These are phyloP conservation scores for Lamellibrachia columna DNA, from an alignment of 2,888 invertebrate species.

Conservation along the genomic window DNA sequence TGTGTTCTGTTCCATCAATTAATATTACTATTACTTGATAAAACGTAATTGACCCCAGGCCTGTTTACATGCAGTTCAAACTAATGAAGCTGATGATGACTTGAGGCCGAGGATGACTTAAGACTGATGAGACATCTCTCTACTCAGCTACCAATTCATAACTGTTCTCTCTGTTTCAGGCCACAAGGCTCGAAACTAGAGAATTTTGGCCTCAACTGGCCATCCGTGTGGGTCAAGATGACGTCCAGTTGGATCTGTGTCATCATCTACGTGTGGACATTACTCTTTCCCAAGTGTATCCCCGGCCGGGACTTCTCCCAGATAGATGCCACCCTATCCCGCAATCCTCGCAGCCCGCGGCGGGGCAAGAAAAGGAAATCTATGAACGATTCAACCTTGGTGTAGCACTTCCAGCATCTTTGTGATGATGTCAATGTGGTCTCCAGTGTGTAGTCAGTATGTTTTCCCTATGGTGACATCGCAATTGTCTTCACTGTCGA, in stretches of 20 bases:
- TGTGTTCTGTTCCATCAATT: too few species aligned
- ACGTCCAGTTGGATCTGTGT: slow-evolving; percentile 67
- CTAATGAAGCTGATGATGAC: too few species aligned
- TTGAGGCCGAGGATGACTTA: too few species aligned
- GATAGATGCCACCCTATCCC: slow-evolving; percentile 22
- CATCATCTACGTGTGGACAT: slow-evolving; percentile 63
- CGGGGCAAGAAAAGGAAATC: background rate
- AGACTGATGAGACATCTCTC: background rate
- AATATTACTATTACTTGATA: too few species aligned
- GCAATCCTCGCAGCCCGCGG: background rate
- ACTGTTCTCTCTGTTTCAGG: slow-evolving; percentile 46
- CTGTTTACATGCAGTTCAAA: too few species aligned
- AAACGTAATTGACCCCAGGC: too few species aligned
- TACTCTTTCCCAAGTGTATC: slow-evolving; percentile 60
- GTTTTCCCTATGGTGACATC: too few species aligned
- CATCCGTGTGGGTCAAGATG: slow-evolving; percentile 68
- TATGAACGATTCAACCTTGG: background rate
- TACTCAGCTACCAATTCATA: background rate
- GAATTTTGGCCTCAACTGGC: slow-evolving; percentile 66
- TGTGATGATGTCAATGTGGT: too few species aligned
- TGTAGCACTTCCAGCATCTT: background rate
- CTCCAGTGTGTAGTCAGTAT: too few species aligned
- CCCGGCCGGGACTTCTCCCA: slow-evolving; percentile 52
- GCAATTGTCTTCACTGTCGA: too few species aligned
- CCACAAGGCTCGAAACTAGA: slow-evolving; percentile 64